Evolutionary conservation across 2,888 invertebrate species (phyloP), one percentile per base, ranked within the genome.

Genomic region (Athalia circularis): DNA sequence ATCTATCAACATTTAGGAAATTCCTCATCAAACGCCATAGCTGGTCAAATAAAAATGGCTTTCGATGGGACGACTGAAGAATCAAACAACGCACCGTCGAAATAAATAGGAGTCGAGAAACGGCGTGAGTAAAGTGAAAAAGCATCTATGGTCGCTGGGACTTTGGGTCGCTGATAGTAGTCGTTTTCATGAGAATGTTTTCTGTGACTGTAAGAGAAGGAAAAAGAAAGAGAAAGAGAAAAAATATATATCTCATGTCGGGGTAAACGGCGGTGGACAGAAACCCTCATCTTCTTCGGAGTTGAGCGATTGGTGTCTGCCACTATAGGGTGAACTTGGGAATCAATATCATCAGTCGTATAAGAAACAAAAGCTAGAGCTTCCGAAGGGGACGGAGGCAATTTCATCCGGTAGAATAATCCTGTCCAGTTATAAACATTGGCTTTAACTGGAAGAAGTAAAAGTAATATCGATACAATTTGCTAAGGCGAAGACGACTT

Each of bases 291-390:
- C 68, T 29, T 43, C 3, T 29, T 54, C 67, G 54, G 68, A 52
- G 54, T 54, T 68, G 68, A 68, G 52, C 68, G 68, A 68, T 68
- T 43, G 68, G 68, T 29, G 68, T 68, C 68, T 54, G 68, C 54
- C 52, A 54, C 52, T 29, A 68, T 54, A 29, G 29, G 54, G 15
- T 68, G 68, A 68, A 15, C 52, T 52, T 43, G 54, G n/a, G 43
- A 68, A 68, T 68, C 68, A 52, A 68, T 68, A 68, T 54, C 68
- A 68, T 54, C 68, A 54, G 54, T 68, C 68, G 68, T 52, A 54
- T 43, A 68, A 6, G 13, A 13, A 61, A 29, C 29, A 54, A 54
- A 68, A 68, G 54, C 50, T 29, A 13, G 43, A n/a, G 13, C 5
- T 65, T 65, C 48, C n/a, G 7, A 29, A 68, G 29, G 45, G 11